Evolutionary conservation across 2,797 vertebrate species (phyloP).

Genomic region (Poecilia velifera): DNA sequence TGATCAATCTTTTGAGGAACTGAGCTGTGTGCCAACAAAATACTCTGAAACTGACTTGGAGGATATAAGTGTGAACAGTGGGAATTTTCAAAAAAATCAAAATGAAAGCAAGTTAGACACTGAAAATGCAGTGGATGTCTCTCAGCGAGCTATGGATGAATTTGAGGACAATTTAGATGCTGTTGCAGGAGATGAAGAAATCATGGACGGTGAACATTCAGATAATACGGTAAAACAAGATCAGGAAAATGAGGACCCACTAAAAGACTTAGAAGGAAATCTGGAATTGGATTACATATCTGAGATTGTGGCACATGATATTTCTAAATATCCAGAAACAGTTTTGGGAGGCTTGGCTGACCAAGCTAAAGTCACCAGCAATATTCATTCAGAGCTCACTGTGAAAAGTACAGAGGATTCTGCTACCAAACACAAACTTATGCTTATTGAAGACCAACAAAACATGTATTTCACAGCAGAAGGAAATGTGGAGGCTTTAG

Average conservation of each 20-base stretch:
- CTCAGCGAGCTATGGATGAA: not conserved
- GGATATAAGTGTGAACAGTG: not conserved
- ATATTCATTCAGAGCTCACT: not conserved
- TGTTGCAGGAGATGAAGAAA: not conserved
- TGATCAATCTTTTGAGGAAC: not conserved
- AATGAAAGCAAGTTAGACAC: not conserved
- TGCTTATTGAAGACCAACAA: not conserved
- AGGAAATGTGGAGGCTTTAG: not conserved
- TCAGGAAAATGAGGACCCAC: not conserved
- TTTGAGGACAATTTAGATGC: not conserved
- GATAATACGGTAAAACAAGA: not conserved
- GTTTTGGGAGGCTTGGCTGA: not conserved
- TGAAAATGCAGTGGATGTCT: not conserved
- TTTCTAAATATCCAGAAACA: not conserved
- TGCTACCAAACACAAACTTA: constrained; percentile 2
- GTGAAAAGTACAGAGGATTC: not conserved
- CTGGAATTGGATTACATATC: not conserved
- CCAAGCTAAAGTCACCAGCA: constrained; percentile 10
- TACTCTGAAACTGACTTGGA: not conserved
- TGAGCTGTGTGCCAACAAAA: not conserved
- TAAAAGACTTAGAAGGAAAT: not conserved
- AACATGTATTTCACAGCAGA: not conserved
- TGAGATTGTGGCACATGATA: constrained; percentile 3
- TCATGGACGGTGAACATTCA: not conserved
- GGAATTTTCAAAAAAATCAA: constrained; percentile 1